Conservation (phyloP, 2,888 invertebrate genomes). For the Chrysolina haemoptera region DNA sequence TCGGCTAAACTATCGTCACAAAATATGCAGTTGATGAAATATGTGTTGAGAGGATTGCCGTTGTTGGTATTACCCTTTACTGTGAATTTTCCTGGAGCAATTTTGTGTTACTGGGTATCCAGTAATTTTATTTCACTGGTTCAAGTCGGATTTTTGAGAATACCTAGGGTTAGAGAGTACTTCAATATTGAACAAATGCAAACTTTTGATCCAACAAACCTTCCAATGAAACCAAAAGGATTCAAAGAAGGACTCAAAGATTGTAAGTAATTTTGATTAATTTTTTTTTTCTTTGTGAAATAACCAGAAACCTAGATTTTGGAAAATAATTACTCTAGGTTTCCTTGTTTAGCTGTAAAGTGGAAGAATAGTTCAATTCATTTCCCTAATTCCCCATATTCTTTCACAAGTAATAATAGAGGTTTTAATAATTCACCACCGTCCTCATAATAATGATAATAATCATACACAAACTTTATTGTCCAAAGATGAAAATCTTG, state of each 20-base stretch:
- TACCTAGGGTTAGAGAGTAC: constrained; percentile 81
- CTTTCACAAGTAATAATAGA: too few relatives aligned
- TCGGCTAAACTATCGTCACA: constrained; percentile 77
- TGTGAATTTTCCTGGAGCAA: constrained; percentile 89
- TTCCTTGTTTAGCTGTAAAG: too few relatives aligned
- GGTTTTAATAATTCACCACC: too few relatives aligned
- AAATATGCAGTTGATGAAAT: constrained; percentile 82
- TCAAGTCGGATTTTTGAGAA: constrained; percentile 85
- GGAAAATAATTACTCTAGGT: too few relatives aligned
- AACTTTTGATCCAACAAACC: constrained; percentile 72
- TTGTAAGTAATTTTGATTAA: constrained; percentile 71
- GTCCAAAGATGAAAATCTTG: too few relatives aligned
- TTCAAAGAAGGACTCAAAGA: constrained; percentile 86
- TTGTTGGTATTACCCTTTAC: constrained; percentile 87
- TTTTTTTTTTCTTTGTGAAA: too few relatives aligned
- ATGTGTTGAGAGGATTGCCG: constrained; percentile 83
- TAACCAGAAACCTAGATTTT: too few relatives aligned
- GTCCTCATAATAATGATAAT: too few relatives aligned
- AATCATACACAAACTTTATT: too few relatives aligned
- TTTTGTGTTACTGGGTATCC: constrained; percentile 92
- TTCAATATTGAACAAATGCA: constrained; percentile 82
- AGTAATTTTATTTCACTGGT: constrained; percentile 88
- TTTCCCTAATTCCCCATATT: too few relatives aligned
- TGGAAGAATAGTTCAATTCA: too few relatives aligned
- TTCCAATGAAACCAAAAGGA: constrained; percentile 82